phyloP scores from a whole-genome alignment of 2,797 vertebrate species.

The Lepus townsendii region DNA sequence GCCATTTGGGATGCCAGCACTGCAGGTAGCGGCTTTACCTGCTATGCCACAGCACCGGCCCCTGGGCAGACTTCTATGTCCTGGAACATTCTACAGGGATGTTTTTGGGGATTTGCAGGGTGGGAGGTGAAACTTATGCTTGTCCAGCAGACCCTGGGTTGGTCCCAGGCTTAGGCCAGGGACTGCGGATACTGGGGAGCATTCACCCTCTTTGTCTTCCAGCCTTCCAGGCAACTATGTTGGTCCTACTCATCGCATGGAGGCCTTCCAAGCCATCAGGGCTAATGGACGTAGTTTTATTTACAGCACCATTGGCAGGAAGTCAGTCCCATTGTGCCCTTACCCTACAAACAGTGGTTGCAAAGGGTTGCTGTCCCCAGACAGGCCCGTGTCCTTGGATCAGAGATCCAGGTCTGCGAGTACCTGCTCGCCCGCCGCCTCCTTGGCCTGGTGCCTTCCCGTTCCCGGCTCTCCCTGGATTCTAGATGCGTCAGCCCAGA shows the following conservation, averaged over 20 bases:
- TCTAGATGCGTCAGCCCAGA: neutral
- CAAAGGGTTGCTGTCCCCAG: neutral
- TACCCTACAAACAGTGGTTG: neutral
- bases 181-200: neutral
- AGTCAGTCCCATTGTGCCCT: neutral
- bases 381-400: neutral
- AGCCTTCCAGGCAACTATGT: neutral
- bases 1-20: no score
- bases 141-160: neutral
- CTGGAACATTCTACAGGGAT: neutral
- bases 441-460: no score
- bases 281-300: neutral
- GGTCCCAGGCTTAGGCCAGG: neutral
- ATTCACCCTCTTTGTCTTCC: neutral
- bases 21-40: no score
- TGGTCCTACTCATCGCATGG: neutral
- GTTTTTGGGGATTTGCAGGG: rapidly evolving
- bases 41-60: no score
- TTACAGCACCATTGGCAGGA: neutral
- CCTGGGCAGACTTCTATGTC: neutral
- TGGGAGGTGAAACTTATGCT: neutral
- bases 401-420: neutral
- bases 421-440: neutral
- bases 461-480: neutral
- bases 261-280: neutral